Base-by-base conservation (phyloP, 2,888 invertebrate genomes). In the Dasysyrphus albostriatus region DNA sequence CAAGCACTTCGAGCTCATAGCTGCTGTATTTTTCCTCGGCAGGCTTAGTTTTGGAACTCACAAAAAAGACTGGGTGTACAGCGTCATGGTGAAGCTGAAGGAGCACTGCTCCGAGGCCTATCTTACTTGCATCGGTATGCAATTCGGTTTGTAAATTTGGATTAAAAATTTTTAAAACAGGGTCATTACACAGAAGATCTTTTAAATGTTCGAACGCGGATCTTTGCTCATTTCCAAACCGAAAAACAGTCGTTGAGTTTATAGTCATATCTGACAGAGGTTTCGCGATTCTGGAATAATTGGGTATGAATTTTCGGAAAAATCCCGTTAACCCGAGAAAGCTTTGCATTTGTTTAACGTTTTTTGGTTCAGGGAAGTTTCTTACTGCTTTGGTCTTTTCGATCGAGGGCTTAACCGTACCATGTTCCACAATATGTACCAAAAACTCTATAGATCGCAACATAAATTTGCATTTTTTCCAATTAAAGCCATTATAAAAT, bases 401-500 rank as follows among this genome's bases (percentile, higher is more conserved):
- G 24, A 24, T 24, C 24, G 24, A 24, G 24, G 24, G 3, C 24
- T 24, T 24, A 24, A 24, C 24, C 24, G 24, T 24, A 24, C 24
- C 24, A 3, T 1, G 24, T 24, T 24, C 24, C 2, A 3, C 24
- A 24, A 24, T 24, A 24, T 24, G 24, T 9, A 90, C 90, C 24
- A 90, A 74, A 85, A 88, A 90, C 5, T 88, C 88, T 10, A 90
- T 74, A 8, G 81, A 44, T 16, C 72, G 51, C 70, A 88, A 61
- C 16, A 89, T 67, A 70, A 90, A 90, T 39, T 81, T 58, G 63
- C 89, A 90, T 69, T 90, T 90, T 34, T 54, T 42, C 29, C 84
- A 72, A 29, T 88, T 89, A 0, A 89, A 49, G 19, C 19, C 19
- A 49, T 49, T 49, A 49, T 49, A 49, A 49, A 49, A 16, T 49